Base-by-base conservation (phyloP, 2,797 vertebrate species). In the Eptatretus atami region DNA sequence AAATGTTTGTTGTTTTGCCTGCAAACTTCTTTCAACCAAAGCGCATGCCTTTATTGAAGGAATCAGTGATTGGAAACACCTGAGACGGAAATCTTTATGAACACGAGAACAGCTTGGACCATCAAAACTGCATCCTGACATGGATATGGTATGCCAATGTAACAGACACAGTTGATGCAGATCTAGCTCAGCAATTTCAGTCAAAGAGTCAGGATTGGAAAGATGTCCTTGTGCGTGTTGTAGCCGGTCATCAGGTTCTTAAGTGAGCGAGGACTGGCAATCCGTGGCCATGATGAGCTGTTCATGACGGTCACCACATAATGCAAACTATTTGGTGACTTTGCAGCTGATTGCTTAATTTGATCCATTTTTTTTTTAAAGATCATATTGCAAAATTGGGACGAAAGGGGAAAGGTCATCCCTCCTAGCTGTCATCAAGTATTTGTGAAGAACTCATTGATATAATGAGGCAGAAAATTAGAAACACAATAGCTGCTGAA, bases 391-490 rank as follows among this genome's bases (percentile, higher is more conserved):
- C 63, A 6, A 14, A 44, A 52, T 64, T 13, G n/a, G 63, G 25
- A 3, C 12, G 9, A 12, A 64, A 13, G 12, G 12, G 31, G n/a
- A 63, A 24, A 14, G 13, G 13, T 44, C 25, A 52, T 52, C 25
- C 31, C 31, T 64, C 11, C 63, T 52, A 52, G 6, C 31, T 14
- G 64, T 14, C 52, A 53, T 52, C 24, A 65, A 65, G 11, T 25
- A 65, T 31, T 24, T 63, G 53, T 13, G 52, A 19, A 12, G 14
- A 65, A 65, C 63, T 52, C 12, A 65, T 52, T 63, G 65, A 65
- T 13, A 3, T 65, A 52, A 65, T 65, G 53, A 24, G 9, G 14
- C 13, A 65, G 10, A n/a, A 63, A 65, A 13, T 63, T 63, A 13
- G 63, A 52, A 65, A 19, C 54, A 65, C 12, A 65, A 63, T 65